Percentiles rank a stretch among this genome's conserved stretches.
These are phyloP conservation scores for Eugnorisma glareosa DNA, from an alignment of 2,888 invertebrate genomes.

Conservation along the genomic window DNA sequence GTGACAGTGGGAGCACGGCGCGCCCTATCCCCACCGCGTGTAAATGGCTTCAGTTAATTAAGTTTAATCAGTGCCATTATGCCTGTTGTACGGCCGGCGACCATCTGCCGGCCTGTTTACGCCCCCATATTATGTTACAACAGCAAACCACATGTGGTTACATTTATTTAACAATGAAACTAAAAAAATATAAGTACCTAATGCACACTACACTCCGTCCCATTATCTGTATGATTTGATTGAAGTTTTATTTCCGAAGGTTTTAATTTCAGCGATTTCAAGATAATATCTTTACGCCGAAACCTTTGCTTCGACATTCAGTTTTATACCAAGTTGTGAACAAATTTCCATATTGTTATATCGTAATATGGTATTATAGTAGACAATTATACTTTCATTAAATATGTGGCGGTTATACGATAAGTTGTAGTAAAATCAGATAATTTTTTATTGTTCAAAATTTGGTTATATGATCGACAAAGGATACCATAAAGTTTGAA, in stretches of 20 bases:
- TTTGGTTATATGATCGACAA: conserved; percentile 58
- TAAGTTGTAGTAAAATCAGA: conserved; percentile 64
- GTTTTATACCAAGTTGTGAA: conserved; percentile 37
- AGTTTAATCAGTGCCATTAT: conserved; percentile 89
- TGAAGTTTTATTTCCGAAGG: background rate
- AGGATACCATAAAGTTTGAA: conserved; percentile 20
- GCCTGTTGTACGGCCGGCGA: conserved; percentile 75
- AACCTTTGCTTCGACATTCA: conserved; percentile 15
- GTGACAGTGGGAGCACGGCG: conserved; percentile 67
- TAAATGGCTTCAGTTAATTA: conserved; percentile 91
- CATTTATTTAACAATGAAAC: conserved; percentile 72
- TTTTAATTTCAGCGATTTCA: conserved; percentile 20
- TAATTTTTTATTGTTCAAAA: conserved; percentile 65
- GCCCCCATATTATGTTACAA: conserved; percentile 88
- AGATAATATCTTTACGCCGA: conserved; percentile 31
- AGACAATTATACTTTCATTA: conserved; percentile 51
- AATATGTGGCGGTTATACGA: conserved; percentile 51
- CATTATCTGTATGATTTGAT: conserved; percentile 1
- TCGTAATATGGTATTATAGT: conserved; percentile 40
- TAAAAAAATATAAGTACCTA: conserved; percentile 13
- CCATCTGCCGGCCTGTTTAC: conserved; percentile 86
- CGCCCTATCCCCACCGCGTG: conserved; percentile 78
- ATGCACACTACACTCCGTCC: background rate
- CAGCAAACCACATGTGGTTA: conserved; percentile 64
- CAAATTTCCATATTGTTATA: conserved; percentile 49